Conservation (phyloP, 2,797 vertebrate species). For the Sebastes matsubarae region DNA sequence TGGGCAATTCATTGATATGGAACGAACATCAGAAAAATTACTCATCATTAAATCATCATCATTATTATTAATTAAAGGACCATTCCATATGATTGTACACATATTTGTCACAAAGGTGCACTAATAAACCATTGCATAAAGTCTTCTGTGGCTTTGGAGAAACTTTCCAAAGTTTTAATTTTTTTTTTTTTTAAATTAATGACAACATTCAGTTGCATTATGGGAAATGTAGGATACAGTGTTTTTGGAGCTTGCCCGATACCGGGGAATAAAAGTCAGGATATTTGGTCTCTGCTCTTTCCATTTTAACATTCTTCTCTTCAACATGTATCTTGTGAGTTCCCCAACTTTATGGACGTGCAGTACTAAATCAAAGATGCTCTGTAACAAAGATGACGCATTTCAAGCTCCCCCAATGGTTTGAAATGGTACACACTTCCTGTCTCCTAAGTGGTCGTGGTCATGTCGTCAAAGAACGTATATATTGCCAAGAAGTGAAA, state of each 20-base stretch:
- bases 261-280: not conserved
- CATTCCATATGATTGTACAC: not conserved
- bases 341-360: not conserved
- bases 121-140: not conserved
- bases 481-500: no score
- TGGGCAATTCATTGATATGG: not conserved
- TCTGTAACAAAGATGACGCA: not conserved
- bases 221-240: constrained; percentile 3
- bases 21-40: not conserved
- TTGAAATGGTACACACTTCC: no score
- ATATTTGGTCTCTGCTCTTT: not conserved
- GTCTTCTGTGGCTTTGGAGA: not conserved
- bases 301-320: not conserved
- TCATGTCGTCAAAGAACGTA: no score
- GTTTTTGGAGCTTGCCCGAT: not conserved
- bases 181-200: not conserved
- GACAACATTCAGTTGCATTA: not conserved
- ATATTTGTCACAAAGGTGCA: not conserved
- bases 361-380: not conserved
- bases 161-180: not conserved
- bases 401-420: not conserved
- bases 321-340: not conserved
- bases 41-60: not conserved
- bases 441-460: no score
- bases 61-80: no score